Percentiles rank a stretch among this genome's conserved stretches.
Evolutionary conservation across 2,113 vertebrate genomes (phyloP).

Genomic region (Hiodon tergisus): DNA sequence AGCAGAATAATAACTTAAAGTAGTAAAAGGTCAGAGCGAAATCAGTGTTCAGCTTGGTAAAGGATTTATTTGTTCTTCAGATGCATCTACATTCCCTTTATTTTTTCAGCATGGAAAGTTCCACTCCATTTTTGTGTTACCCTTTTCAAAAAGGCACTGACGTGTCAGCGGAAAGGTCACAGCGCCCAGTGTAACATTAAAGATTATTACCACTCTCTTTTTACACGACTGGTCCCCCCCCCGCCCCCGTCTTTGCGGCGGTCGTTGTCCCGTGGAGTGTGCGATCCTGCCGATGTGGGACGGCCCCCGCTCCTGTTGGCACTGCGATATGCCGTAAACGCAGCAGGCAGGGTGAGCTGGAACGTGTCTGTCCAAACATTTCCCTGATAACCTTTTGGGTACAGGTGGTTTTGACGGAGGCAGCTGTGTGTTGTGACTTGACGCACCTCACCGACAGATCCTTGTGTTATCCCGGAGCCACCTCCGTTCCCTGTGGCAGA

Average conservation of each 20-base stretch:
- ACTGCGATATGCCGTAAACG: background rate
- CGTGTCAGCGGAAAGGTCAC: constrained; percentile 50
- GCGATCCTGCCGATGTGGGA: no score
- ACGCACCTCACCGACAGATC: constrained; percentile 13
- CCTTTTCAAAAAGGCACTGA: constrained; percentile 50
- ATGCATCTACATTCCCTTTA: constrained; percentile 4
- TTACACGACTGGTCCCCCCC: constrained; percentile 8
- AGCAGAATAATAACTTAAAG: background rate
- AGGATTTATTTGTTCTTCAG: constrained; percentile 12
- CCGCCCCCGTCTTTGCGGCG: background rate
- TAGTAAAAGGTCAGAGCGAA: background rate
- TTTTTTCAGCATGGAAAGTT: constrained; percentile 20
- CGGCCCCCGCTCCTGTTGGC: background rate
- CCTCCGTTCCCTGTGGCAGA: constrained; percentile 7
- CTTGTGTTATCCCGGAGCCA: background rate
- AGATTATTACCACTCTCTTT: constrained; percentile 24
- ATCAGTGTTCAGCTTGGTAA: constrained; percentile 22
- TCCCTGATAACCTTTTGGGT: constrained; percentile 9
- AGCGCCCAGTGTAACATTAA: constrained; percentile 40
- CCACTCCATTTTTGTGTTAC: constrained; percentile 34
- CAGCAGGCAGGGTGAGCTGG: background rate
- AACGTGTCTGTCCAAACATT: constrained; percentile 10
- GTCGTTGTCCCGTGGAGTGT: no score
- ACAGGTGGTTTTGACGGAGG: background rate
- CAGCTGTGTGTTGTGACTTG: constrained; percentile 16